A percentile compares a stretch with the other conserved stretches of the same genome.
Conservation (phyloP, 2,113 vertebrate species). For the Fregata magnificens region DNA sequence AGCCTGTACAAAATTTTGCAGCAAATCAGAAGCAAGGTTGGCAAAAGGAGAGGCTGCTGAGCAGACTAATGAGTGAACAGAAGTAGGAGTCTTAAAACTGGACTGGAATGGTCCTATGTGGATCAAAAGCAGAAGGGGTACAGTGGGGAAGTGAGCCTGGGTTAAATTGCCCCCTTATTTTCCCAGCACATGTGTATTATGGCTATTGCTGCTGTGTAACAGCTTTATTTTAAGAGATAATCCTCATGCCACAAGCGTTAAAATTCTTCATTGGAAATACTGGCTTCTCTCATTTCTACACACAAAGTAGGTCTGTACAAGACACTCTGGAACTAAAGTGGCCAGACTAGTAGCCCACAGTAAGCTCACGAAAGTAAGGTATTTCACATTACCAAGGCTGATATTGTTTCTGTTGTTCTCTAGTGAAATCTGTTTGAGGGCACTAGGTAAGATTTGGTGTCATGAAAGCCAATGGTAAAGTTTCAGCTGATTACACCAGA, state of each 20-base stretch:
- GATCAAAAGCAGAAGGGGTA: not conserved
- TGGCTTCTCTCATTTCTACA: not conserved
- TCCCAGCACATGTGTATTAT: not conserved
- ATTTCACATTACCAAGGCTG: not conserved
- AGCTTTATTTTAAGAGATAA: not conserved
- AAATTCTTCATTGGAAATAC: not conserved
- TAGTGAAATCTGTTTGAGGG: not conserved
- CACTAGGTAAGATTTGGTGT: not conserved
- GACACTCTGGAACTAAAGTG: not conserved
- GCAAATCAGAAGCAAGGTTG: not conserved
- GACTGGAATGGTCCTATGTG: not conserved
- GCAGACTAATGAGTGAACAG: not conserved
- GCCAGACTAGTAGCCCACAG: not conserved
- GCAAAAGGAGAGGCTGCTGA: not conserved
- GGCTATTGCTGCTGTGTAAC: not conserved
- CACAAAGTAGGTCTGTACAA: not conserved
- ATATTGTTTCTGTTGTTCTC: not conserved
- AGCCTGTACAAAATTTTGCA: not conserved
- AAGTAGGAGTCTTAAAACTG: not conserved
- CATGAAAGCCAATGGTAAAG: not conserved
- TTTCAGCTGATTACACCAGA: not conserved
- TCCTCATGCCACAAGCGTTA: not conserved
- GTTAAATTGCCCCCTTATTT: not conserved
- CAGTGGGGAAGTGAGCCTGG: not conserved
- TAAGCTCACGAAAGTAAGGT: not conserved